Evolutionary conservation across 2,888 invertebrate genomes (phyloP).

Genomic region (Hirudinaria manillensis): DNA sequence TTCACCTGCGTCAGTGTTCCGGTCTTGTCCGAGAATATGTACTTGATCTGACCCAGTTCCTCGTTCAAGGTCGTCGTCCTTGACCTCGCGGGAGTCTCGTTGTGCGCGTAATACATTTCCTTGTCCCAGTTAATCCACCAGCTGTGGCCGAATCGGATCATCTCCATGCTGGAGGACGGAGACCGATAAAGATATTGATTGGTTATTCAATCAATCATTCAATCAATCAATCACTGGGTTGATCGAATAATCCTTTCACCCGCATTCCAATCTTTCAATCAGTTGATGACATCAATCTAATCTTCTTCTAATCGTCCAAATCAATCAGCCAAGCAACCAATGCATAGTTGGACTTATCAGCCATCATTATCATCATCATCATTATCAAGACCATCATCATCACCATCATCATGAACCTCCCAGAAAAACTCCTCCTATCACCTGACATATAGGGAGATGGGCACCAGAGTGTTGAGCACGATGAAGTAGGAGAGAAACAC

Average conservation of each 20-base stretch:
- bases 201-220: no score
- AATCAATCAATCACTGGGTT: background rate
- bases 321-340: background rate
- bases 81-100: conserved; percentile 76
- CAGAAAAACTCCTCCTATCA: background rate
- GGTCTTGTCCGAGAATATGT: conserved; percentile 98
- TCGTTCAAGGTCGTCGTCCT: conserved; percentile 96
- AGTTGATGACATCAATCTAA: background rate
- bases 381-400: no score
- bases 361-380: no score
- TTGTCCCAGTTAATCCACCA: conserved; percentile 98
- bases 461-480: conserved; percentile 68
- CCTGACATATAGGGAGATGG: conserved; percentile 42
- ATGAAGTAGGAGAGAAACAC: conserved; percentile 99
- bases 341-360: no score
- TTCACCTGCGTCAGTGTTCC: conserved; percentile 87
- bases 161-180: conserved; percentile 63
- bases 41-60: conserved; percentile 96
- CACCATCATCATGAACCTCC: no score
- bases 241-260: background rate
- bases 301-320: background rate
- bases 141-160: conserved; percentile 94
- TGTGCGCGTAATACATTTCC: conserved; percentile 88
- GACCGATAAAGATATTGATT: background rate
- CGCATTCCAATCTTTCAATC: background rate